These are phyloP conservation scores for Andrena camellia DNA, from an alignment of 2,888 invertebrate genomes.

Conservation along the genomic window DNA sequence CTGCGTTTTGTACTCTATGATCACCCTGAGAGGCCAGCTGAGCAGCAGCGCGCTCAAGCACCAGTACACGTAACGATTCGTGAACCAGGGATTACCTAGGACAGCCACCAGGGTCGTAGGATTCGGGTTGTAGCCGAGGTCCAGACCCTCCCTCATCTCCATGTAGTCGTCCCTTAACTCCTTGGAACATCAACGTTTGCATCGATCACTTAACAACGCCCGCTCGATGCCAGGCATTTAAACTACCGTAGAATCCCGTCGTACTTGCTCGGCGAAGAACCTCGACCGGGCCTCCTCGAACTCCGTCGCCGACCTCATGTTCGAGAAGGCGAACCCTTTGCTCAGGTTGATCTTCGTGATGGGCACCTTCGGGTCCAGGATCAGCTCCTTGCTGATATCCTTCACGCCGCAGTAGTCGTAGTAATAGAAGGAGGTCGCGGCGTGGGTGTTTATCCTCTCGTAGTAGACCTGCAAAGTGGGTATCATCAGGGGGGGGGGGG, in stretches of 20 bases:
- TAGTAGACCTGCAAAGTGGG: conserved; percentile 89
- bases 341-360: conserved; percentile 92
- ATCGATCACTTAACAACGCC: not conserved
- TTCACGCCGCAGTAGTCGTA: conserved; percentile 92
- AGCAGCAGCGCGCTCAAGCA: conserved; percentile 90
- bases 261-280: conserved; percentile 91
- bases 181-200: conserved; percentile 64
- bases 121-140: conserved; percentile 86
- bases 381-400: conserved; percentile 91
- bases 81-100: conserved; percentile 88
- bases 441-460: conserved; percentile 92
- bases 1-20: conserved; percentile 93
- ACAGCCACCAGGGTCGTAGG: conserved; percentile 82
- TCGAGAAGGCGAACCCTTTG: conserved; percentile 93
- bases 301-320: conserved; percentile 91
- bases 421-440: conserved; percentile 91
- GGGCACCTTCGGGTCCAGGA: conserved; percentile 89
- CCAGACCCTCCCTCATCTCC: conserved; percentile 93
- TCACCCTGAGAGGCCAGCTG: conserved; percentile 93
- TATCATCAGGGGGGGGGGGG: not conserved
- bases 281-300: conserved; percentile 93
- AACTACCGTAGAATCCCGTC: not conserved
- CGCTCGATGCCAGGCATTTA: not conserved
- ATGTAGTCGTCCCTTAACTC: conserved; percentile 93
- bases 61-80: conserved; percentile 91